phyloP scores from a whole-genome alignment of 2,888 invertebrate species.

The Congeria kusceri region DNA sequence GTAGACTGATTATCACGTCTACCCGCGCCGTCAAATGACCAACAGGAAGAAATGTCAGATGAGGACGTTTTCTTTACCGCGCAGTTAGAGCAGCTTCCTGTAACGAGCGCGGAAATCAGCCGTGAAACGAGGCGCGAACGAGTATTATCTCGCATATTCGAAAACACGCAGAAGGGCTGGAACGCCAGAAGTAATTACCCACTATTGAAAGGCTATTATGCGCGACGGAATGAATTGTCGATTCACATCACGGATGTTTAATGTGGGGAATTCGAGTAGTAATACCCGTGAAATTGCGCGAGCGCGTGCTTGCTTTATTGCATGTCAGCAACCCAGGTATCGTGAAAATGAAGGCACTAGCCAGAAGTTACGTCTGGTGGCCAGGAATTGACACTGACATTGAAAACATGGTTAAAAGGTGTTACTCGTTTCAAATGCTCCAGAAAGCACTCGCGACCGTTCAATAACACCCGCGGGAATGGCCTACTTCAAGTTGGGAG shows the following conservation, averaged over 20 bases:
- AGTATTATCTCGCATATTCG: conserved; percentile 37
- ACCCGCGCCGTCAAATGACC: conserved; percentile 27
- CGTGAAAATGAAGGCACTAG: conserved; percentile 65
- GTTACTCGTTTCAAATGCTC: conserved; percentile 32
- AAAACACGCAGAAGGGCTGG: conserved; percentile 30
- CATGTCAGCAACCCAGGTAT: conserved; percentile 75
- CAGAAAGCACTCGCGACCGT: conserved; percentile 59
- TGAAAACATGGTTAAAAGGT: conserved; percentile 62
- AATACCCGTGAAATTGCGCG: conserved; percentile 44
- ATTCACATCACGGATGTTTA: conserved; percentile 45
- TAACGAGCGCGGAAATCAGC: conserved; percentile 40
- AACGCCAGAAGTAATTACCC: conserved; percentile 2
- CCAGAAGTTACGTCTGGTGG: conserved; percentile 78
- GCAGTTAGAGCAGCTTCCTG: conserved; percentile 44
- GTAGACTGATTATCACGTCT: conserved; percentile 80
- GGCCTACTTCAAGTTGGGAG: conserved; percentile 59
- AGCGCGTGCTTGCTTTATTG: conserved; percentile 55
- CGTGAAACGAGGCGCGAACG: conserved; percentile 46
- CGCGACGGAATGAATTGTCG: conserved; percentile 28
- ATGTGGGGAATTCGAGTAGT: conserved; percentile 56
- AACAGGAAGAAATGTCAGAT: not conserved
- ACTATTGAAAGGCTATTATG: conserved; percentile 33
- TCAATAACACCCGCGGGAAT: conserved; percentile 72
- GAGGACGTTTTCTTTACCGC: conserved; percentile 37
- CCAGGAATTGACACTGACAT: conserved; percentile 63